These are phyloP conservation scores for Cybosia mesomella DNA, from an alignment of 2,888 invertebrate species.

Conservation along the genomic window DNA sequence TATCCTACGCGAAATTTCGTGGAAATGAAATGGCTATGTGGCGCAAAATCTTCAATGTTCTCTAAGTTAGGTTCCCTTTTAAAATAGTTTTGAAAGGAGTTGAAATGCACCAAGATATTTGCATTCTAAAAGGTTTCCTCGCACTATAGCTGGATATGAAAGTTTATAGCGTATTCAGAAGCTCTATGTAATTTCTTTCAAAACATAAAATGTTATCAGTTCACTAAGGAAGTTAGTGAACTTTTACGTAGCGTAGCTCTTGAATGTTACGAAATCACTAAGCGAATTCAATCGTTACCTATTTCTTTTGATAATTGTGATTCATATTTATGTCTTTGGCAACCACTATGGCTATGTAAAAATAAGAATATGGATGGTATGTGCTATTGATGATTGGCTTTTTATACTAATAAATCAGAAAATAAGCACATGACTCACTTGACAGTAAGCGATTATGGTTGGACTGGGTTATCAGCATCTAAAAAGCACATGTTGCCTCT, in stretches of 20 bases:
- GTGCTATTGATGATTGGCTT: too few relatives aligned
- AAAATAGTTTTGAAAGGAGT: slow-evolving; percentile 78
- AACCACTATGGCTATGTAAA: background rate
- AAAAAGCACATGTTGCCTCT: too few relatives aligned
- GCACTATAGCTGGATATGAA: slow-evolving; percentile 65
- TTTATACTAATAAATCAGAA: too few relatives aligned
- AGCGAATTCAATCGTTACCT: slow-evolving; percentile 22
- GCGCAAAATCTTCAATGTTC: slow-evolving; percentile 71
- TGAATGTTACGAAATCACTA: slow-evolving; percentile 28
- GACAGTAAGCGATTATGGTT: background rate
- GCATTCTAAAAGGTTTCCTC: slow-evolving; percentile 76
- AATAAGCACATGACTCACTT: too few relatives aligned
- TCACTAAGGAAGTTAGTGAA: slow-evolving; percentile 50
- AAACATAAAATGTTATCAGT: slow-evolving; percentile 63
- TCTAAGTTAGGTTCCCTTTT: slow-evolving; percentile 70
- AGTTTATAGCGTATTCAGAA: slow-evolving; percentile 65
- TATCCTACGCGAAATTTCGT: slow-evolving; percentile 62
- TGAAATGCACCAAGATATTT: slow-evolving; percentile 78
- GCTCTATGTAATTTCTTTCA: slow-evolving; percentile 56
- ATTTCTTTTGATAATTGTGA: background rate
- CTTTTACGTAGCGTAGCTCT: slow-evolving; percentile 51
- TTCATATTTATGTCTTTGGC: background rate
- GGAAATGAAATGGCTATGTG: slow-evolving; percentile 67
- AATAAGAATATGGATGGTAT: background rate
- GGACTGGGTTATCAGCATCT: background rate